Evolutionary conservation across 1,140 invertebrate genomes (phyloP), one percentile per base, ranked within the genome.

Genomic region (Oryctes rhinoceros): DNA sequence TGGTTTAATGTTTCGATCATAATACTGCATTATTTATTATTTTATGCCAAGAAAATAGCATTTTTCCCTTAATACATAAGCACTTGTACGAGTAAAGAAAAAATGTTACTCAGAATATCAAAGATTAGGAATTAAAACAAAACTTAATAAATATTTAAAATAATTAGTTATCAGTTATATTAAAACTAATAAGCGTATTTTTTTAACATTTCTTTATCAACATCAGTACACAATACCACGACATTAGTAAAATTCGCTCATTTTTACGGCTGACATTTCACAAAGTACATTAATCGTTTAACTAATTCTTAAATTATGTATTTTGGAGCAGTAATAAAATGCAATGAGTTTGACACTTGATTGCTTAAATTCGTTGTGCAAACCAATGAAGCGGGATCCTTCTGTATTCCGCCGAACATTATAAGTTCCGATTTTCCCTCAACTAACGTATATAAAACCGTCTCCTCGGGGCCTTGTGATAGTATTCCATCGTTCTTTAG

Each of bases 371-470:
- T 83, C 84, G 86, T 83, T 1, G 90, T 81, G 89, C 90, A 83
- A 82, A 86, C 84, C 83, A 89, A 80, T 87, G 89, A 86, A 88
- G 90, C 86, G 82, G 86, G 85, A 88, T 96, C 94, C 87, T 95
- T 96, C 83, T 94, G 92, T 79, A 98, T 94, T 78, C 97, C 97
- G 15, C 97, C 97, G 90, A 99, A 99, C 89, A 99, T 94, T 74
- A 99, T 94, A 15, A 99, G 87, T 90, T 99, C 97, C 20, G 95
- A 95, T 85, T 96, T 94, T 67, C 97, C 97, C 77, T 94, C 91
- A 2, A 98, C 93, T 71, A 99, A 89, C 13, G 96, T 95, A 86
- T 98, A 98, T 78, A 98, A 91, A 80, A 98, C 94, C 78, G 96
- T 92, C 86, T 98, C 95, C 86, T 97, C 95, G 2, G 97, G 96